Evolutionary conservation across 2,113 vertebrate species (phyloP), one percentile per base, ranked within the genome.

Genomic region (Corynorhinus townsendii): DNA sequence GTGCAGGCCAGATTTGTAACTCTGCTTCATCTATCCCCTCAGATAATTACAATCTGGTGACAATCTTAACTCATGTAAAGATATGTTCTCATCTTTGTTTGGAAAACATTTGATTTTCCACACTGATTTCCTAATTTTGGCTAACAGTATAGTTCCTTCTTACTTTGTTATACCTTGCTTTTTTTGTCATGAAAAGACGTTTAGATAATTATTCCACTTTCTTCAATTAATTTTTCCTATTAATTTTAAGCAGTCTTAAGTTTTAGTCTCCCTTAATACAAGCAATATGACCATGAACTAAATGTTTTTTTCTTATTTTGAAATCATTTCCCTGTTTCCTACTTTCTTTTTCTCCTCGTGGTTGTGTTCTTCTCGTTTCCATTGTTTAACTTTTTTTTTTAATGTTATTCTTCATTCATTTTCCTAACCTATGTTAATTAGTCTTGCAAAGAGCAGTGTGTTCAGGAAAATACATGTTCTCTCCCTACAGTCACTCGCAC

Each of bases 291-390:
- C 72, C 14, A 15, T 43, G 38, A 52, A 83, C 66, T 38, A 56
- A 62, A 45, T 75, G 33, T 71, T 30, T 88, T 54, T 49, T 62
- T 71, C 22, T 62, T 40, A 33, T 76, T 83, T 33, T 43, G 54
- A 72, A 85, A 38, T n/a, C 26, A 30, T 45, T 81, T 73, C 12
- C 15, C 47, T 59, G 38, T 72, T 79, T 84, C 20, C 76, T 72
- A 1, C 4, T 59, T 8, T 47, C 54, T 26, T 72, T 45, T 52
- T 16, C 28, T 4, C 1, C 1, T 11, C 4, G 0, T 22, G 33
- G 16, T 85, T 52, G 3, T 47, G 19, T 72, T 49, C 26, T 7
- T 64, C 43, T 79, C 2, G 19, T 90, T 43, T 64, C 26, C 20
- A 6, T 47, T 91, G 30, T 45, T 20, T 88, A 47, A 52, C 54